phyloP scores from a whole-genome alignment of 2,113 vertebrate genomes.

The Thamnophis sirtalis region DNA sequence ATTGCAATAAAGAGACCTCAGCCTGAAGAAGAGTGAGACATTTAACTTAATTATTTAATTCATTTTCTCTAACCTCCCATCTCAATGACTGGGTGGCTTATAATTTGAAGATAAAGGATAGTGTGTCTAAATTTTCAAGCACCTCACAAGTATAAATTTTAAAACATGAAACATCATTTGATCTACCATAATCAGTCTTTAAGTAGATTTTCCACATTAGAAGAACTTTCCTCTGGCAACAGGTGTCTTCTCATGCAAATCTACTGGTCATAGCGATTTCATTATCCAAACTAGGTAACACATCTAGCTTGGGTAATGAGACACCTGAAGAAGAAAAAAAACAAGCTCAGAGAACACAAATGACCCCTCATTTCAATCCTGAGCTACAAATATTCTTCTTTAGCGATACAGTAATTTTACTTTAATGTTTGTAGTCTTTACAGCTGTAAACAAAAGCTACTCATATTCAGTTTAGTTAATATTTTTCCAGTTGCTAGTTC shows the following conservation, averaged over 20 bases:
- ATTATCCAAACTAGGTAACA: neutral
- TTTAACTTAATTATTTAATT: too few species aligned
- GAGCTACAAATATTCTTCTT: neutral
- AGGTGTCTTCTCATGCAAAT: neutral
- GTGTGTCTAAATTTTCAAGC: neutral
- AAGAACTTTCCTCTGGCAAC: neutral
- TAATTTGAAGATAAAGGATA: neutral
- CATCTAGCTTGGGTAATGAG: neutral
- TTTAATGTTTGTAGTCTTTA: neutral
- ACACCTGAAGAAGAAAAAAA: neutral
- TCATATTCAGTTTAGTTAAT: neutral
- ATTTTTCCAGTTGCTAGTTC: neutral
- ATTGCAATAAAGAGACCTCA: neutral
- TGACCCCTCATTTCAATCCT: neutral
- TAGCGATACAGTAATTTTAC: neutral
- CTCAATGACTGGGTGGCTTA: too few species aligned
- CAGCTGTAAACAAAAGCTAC: neutral
- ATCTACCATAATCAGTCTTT: neutral
- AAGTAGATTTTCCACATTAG: neutral
- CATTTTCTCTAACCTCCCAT: too few species aligned
- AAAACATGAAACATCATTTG: neutral
- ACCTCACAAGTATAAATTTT: neutral
- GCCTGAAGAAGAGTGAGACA: neutral
- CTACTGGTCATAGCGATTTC: neutral
- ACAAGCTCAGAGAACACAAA: neutral